A percentile compares a stretch with the other conserved stretches of the same genome.
Conservation (phyloP, 2,797 vertebrate genomes). For the Adelosebastes latens region DNA sequence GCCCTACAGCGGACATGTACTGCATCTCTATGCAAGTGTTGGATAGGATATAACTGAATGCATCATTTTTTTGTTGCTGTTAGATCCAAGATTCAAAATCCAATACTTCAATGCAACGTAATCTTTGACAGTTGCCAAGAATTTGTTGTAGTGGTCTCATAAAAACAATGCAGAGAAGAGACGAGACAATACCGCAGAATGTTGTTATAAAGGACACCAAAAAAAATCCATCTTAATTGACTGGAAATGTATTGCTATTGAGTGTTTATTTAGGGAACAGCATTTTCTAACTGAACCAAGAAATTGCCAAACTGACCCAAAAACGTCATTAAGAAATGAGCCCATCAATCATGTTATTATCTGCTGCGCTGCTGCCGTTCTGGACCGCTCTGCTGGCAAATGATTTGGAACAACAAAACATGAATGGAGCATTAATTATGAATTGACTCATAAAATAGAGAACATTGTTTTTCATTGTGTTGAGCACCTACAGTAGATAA, state of each 20-base stretch:
- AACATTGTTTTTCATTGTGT: slow-evolving; percentile 11
- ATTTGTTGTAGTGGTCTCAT: neutral
- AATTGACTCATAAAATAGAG: slow-evolving; percentile 28
- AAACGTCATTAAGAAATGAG: slow-evolving; percentile 5
- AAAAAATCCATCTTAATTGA: neutral
- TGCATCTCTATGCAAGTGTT: neutral
- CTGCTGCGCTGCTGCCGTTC: neutral
- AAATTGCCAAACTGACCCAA: slow-evolving; percentile 8
- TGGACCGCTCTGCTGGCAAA: slow-evolving; percentile 23
- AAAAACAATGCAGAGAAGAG: neutral
- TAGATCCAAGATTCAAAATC: neutral
- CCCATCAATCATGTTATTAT: slow-evolving; percentile 46
- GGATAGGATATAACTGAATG: neutral
- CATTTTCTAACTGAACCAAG: slow-evolving; percentile 13
- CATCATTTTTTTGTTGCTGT: neutral
- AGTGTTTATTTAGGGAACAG: neutral
- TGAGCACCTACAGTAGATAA: slow-evolving; percentile 20
- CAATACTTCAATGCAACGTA: neutral
- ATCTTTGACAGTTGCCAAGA: neutral
- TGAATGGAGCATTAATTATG: slow-evolving; percentile 40
- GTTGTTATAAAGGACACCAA: neutral
- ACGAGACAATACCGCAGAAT: neutral
- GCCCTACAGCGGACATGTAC: too few species aligned
- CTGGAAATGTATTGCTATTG: neutral
- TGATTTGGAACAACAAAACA: slow-evolving; percentile 23